These are phyloP conservation scores for Lathamus discolor DNA, from an alignment of 2,113 vertebrate genomes.

Conservation along the genomic window DNA sequence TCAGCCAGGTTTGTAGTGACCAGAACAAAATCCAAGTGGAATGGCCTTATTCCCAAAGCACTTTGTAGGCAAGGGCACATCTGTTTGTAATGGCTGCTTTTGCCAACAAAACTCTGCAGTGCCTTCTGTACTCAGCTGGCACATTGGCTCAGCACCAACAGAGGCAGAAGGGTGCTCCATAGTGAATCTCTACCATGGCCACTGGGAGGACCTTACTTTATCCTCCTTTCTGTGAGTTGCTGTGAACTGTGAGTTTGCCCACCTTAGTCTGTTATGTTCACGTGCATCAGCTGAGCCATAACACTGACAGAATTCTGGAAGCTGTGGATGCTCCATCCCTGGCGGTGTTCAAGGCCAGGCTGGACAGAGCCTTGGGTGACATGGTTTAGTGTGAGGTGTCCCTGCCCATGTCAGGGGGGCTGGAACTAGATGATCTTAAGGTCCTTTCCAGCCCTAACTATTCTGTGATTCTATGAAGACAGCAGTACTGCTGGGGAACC, in stretches of 20 bases:
- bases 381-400: no score
- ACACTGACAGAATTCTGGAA: background rate
- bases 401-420: no score
- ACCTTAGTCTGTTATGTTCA: background rate
- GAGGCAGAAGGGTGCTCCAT: background rate
- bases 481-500: background rate
- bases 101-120: background rate
- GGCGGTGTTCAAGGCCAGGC: no score
- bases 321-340: no score
- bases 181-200: background rate
- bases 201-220: background rate
- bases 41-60: background rate
- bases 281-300: background rate
- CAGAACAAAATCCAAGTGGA: background rate
- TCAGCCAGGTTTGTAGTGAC: background rate
- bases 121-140: background rate
- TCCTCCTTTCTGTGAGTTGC: background rate
- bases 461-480: background rate
- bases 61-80: background rate
- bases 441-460: no score
- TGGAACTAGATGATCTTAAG: no score
- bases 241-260: background rate
- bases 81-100: background rate
- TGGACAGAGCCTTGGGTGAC: no score
- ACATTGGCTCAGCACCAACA: background rate